These are phyloP conservation scores for Aythya fuligula DNA, from an alignment of 2,797 vertebrate genomes.

Conservation along the genomic window DNA sequence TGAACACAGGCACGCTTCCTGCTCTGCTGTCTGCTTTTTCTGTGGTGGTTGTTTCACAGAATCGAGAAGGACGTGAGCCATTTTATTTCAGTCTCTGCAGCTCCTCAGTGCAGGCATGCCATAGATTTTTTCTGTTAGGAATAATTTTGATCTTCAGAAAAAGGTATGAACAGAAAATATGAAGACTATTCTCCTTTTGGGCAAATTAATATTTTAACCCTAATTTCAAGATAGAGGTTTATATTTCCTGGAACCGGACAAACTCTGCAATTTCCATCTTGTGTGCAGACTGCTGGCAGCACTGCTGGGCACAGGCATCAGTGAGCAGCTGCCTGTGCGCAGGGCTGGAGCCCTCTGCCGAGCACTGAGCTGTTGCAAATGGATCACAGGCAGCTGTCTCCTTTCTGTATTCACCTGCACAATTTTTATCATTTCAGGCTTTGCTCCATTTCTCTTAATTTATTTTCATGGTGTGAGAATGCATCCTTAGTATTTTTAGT, in stretches of 20 bases:
- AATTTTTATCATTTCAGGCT: neutral
- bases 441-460: neutral
- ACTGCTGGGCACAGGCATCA: neutral
- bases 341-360: neutral
- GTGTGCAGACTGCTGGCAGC: neutral
- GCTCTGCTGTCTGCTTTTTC: neutral
- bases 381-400: rapidly evolving
- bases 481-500: rapidly evolving
- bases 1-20: neutral
- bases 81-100: slow-evolving; percentile 21
- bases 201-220: neutral
- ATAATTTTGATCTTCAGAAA: neutral
- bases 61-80: neutral
- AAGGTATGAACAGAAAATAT: neutral
- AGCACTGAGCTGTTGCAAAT: neutral
- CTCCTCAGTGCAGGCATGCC: neutral
- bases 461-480: rapidly evolving
- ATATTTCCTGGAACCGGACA: rapidly evolving
- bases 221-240: neutral
- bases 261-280: neutral
- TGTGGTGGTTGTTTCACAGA: neutral
- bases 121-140: neutral
- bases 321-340: neutral
- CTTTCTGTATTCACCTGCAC: neutral
- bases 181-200: neutral